These are phyloP conservation scores for Seriola quinqueradiata DNA, from an alignment of 2,113 vertebrate genomes.

Conservation along the genomic window DNA sequence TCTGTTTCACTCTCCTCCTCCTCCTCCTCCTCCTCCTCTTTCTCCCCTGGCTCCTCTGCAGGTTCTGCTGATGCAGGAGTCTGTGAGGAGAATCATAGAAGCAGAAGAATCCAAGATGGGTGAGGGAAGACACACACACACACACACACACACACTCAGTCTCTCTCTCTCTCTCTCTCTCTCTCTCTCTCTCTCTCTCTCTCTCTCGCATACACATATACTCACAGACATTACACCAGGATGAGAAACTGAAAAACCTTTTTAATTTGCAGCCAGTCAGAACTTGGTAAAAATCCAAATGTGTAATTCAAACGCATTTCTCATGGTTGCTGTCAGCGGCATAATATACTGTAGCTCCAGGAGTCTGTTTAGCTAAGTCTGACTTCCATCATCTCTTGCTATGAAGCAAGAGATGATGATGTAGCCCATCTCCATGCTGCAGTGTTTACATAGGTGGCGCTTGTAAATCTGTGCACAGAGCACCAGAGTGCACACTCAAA, in stretches of 20 bases:
- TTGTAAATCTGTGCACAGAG: slow-evolving; percentile 8
- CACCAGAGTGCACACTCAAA: not conserved
- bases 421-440: slow-evolving; percentile 22
- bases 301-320: slow-evolving; percentile 56
- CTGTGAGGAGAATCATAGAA: slow-evolving; percentile 95
- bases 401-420: slow-evolving; percentile 39
- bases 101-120: slow-evolving; percentile 97
- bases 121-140: slow-evolving; percentile 73
- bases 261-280: slow-evolving; percentile 40
- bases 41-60: slow-evolving; percentile 71
- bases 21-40: not conserved
- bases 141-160: slow-evolving; percentile 12
- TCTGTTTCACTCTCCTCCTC: slow-evolving; percentile 33
- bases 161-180: no score
- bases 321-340: slow-evolving; percentile 28
- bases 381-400: slow-evolving; percentile 32
- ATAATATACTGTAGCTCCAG: slow-evolving; percentile 36
- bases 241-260: slow-evolving; percentile 37
- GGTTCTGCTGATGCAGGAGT: slow-evolving; percentile 98
- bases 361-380: slow-evolving; percentile 34
- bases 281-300: slow-evolving; percentile 57
- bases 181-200: no score
- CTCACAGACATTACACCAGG: slow-evolving; percentile 15
- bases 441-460: slow-evolving; percentile 33
- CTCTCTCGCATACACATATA: slow-evolving; percentile 6